phyloP scores from a whole-genome alignment of 2,113 vertebrate species.

The Prionailurus bengalensis region DNA sequence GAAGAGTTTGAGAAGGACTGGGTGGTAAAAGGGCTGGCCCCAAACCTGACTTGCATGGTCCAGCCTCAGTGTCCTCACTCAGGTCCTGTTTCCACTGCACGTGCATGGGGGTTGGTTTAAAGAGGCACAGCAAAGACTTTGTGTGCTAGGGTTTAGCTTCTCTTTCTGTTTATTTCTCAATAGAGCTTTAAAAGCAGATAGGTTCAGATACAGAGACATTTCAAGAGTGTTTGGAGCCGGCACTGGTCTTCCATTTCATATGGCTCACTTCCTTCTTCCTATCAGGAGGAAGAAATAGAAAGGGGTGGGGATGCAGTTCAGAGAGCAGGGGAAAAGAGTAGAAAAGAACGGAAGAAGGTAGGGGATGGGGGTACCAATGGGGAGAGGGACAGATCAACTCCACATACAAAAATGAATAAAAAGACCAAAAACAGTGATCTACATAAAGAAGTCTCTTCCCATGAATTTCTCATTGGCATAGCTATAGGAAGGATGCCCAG shows the following conservation, averaged over 20 bases:
- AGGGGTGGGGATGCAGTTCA: neutral
- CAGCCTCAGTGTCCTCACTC: neutral
- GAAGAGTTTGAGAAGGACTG: neutral
- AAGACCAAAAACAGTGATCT: neutral
- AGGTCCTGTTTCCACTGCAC: neutral
- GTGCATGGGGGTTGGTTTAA: neutral
- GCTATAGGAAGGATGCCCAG: neutral
- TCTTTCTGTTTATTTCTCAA: neutral
- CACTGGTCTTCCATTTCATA: neutral
- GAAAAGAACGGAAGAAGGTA: neutral
- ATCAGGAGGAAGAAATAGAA: neutral
- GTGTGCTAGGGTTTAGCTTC: neutral
- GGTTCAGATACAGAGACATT: neutral
- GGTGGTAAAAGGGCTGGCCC: neutral
- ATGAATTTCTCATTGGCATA: neutral
- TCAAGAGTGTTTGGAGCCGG: neutral
- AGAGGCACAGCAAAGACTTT: neutral
- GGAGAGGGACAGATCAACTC: neutral
- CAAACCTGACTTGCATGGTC: neutral
- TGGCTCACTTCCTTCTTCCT: neutral
- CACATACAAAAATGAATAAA: neutral
- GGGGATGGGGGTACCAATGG: neutral
- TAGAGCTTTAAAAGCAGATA: neutral
- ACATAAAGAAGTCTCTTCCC: neutral
- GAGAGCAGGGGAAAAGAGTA: neutral